phyloP scores from a whole-genome alignment of 1,140 invertebrate genomes.

The Drosophila sturtevanti region DNA sequence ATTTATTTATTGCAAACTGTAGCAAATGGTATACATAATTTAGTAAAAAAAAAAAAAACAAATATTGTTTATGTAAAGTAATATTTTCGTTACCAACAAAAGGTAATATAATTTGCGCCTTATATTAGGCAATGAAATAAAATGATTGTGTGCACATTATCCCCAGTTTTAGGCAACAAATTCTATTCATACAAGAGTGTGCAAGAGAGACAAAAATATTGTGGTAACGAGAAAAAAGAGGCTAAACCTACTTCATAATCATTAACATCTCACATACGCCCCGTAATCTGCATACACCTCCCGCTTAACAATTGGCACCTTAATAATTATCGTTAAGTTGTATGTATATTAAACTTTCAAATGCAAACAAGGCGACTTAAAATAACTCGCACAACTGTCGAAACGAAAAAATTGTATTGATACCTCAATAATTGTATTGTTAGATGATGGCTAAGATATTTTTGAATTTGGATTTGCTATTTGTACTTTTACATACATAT shows the following conservation, averaged over 20 bases:
- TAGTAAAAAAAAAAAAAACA: too few relatives aligned
- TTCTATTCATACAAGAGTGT: constrained; percentile 3
- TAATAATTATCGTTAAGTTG: constrained; percentile 44
- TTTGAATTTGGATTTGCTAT: not conserved
- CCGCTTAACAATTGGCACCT: constrained; percentile 34
- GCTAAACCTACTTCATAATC: not conserved
- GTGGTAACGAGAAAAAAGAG: not conserved
- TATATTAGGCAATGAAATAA: not conserved
- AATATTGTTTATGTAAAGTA: too few relatives aligned
- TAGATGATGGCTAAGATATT: not conserved
- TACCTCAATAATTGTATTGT: not conserved
- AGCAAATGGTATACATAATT: too few relatives aligned
- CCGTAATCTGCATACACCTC: constrained; percentile 12
- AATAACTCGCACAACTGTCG: not conserved
- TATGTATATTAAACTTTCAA: constrained; percentile 15
- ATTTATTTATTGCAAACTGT: too few relatives aligned
- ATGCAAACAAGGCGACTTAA: constrained; percentile 6
- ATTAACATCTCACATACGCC: constrained; percentile 41
- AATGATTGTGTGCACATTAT: not conserved
- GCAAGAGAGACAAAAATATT: constrained; percentile 19
- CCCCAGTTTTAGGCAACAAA: not conserved
- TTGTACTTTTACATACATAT: too few relatives aligned
- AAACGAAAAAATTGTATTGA: not conserved
- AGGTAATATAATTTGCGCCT: not conserved
- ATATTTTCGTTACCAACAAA: too few relatives aligned